Base-by-base conservation (phyloP, 2,888 invertebrate species). In the Andrena hattorfiana region DNA sequence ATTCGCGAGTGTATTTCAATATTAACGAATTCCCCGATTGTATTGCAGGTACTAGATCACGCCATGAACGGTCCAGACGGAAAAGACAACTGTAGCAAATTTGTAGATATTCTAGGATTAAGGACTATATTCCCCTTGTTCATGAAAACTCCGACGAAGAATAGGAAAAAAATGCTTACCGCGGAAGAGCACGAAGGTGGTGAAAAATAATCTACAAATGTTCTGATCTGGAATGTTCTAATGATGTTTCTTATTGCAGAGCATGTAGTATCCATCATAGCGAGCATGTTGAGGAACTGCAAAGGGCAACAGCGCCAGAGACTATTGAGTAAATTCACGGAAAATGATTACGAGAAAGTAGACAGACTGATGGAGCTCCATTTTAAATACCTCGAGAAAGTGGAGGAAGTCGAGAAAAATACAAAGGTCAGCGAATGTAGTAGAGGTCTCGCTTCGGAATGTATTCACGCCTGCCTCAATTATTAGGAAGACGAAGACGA, bases 301-400 rank as follows among this genome's bases (percentile, higher is more conserved):
- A 96, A 97, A 89, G 98, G 98, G 0, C 96, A 97, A 6, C 99
- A 99, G 91, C 95, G 99, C 42, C 98, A 98, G 92, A 95, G 99
- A 79, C 95, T 99, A 72, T 94, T 99, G 20, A 97, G 97, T 88
- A 99, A 99, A 95, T 99, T 99, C 93, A 97, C 97, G 0, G 99
- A 99, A 94, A 99, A 99, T 92, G 99, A 99, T 94, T 97, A 98
- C 90, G 99, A 99, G 94, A 99, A 99, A 95, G 98, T 99, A 0
- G 99, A 99, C 94, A 95, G 99, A 82, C 95, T 99, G 60, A 95
- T 99, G 93, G 99, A 99, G 94, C 95, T 99, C 83, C 99, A 99
- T 94, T 98, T 99, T 92, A 99, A 99, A 93, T 99, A 99, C 94
- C 95, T 98, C 93, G 98, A 98, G 90, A 98, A 98, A 95, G 98